Evolutionary conservation across 2,888 invertebrate genomes (phyloP).

Genomic region (Perizoma flavofasciatum): DNA sequence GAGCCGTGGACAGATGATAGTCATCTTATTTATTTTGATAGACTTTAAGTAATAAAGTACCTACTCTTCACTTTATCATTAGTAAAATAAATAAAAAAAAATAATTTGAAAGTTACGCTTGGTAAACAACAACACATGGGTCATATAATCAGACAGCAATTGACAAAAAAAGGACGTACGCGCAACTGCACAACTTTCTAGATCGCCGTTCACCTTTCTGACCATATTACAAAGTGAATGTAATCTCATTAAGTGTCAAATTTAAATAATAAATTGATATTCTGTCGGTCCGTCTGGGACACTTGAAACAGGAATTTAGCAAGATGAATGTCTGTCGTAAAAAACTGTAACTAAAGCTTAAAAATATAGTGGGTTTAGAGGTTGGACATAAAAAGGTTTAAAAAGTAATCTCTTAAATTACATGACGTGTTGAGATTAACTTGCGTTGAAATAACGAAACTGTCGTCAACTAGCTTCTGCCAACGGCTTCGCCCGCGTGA

Average conservation of each 20-base stretch:
- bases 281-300: constrained; percentile 8
- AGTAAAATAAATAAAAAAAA: too few species aligned
- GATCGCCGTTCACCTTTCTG: constrained; percentile 17
- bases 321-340: constrained; percentile 6
- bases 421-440: background rate
- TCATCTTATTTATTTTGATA: too few species aligned
- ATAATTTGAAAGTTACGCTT: background rate
- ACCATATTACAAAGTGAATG: constrained; percentile 19
- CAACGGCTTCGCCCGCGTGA: too few species aligned
- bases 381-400: constrained; percentile 4
- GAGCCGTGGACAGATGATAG: too few species aligned
- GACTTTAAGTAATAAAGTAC: too few species aligned
- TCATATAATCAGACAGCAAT: constrained; percentile 11
- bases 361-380: background rate
- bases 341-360: too few species aligned
- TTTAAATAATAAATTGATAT: constrained; percentile 17
- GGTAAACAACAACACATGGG: background rate
- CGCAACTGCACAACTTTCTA: constrained; percentile 21
- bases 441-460: too few species aligned
- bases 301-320: constrained; percentile 10
- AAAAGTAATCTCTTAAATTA: constrained; percentile 5
- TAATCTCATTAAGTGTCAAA: constrained; percentile 19
- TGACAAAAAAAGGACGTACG: constrained; percentile 14
- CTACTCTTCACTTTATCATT: too few species aligned
- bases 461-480: too few species aligned